Conservation (phyloP, 2,113 vertebrate genomes). For the Podocnemis expansa region DNA sequence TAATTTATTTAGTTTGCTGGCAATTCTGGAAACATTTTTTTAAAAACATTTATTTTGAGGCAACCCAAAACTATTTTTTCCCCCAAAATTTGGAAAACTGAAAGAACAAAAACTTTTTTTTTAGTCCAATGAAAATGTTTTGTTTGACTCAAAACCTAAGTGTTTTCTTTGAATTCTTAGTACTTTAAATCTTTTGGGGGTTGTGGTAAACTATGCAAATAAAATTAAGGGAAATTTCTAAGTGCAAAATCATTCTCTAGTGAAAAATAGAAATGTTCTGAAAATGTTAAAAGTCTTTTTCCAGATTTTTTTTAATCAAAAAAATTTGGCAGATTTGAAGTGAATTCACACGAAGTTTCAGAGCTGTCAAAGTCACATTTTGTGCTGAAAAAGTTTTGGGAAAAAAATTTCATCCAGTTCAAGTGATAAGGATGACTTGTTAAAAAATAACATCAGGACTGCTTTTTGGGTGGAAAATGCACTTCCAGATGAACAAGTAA, state of each 20-base stretch:
- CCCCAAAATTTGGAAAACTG: not conserved
- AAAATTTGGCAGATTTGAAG: not conserved
- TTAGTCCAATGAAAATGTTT: not conserved
- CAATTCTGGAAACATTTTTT: not conserved
- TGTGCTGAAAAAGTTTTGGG: not conserved
- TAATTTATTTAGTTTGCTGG: not conserved
- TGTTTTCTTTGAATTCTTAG: not conserved
- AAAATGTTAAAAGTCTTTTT: not conserved
- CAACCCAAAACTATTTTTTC: not conserved
- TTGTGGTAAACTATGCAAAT: not conserved
- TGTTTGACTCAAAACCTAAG: not conserved
- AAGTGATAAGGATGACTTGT: not conserved
- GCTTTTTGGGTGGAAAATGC: not conserved
- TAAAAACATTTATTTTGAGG: not conserved
- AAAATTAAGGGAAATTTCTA: not conserved
- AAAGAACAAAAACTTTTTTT: not conserved
- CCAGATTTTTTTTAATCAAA: not conserved
- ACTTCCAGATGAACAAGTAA: not conserved
- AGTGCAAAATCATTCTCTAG: not conserved
- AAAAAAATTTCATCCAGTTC: not conserved
- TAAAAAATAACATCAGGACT: not conserved
- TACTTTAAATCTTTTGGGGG: not conserved
- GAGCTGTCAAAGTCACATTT: not conserved
- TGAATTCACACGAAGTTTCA: not conserved
- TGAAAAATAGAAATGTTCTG: not conserved